Evolutionary conservation across 2,888 invertebrate species (phyloP), one percentile per base, ranked within the genome.

Genomic region (Chrysopilus asiliformis): DNA sequence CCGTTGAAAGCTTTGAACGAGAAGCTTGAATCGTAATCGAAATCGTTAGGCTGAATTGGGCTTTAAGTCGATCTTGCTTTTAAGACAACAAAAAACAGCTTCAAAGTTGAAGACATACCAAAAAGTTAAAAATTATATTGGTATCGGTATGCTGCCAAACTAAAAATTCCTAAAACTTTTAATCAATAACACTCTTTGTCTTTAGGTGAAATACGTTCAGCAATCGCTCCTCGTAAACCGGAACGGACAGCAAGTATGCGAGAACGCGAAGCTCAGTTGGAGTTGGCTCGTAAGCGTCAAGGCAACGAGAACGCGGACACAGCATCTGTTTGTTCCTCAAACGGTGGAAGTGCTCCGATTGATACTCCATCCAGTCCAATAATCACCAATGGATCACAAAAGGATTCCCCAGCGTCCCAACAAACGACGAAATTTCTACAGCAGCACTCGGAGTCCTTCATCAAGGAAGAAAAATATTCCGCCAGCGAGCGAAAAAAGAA

Each of bases 191-290:
- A n/a, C n/a, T n/a, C n/a, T n/a, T n/a, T n/a, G n/a, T n/a, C n/a
- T n/a, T n/a, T 59, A 79, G 81, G 86, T 58, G 85, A 85, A 68
- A 80, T 83, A 47, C 70, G 86, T 57, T 83, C 82, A 55, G 74
- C 79, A 39, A 71, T 86, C 49, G 79, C 82, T 34, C 82, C 83
- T 10, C 73, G 81, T 38, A 89, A 87, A 60, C 87, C 86, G 12
- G 84, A 85, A 58, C 68, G 87, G 44, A 84, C 84, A 13, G 83
- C 85, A 29, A 86, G 86, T 56, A 82, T 87, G 79, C 69, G 85
- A 48, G 85, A 83, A 60, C 70, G 79, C 40, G 78, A 79, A 60
- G 74, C 76, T 4, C 72, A 74, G 47, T 58, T 75, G 48, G 75
- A 76, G 55, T 65, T 72, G 32, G 68, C 70, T 18, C 57, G 60